These are phyloP conservation scores for Drosophila guanche DNA, from an alignment of 1,140 invertebrate species.

Conservation along the genomic window DNA sequence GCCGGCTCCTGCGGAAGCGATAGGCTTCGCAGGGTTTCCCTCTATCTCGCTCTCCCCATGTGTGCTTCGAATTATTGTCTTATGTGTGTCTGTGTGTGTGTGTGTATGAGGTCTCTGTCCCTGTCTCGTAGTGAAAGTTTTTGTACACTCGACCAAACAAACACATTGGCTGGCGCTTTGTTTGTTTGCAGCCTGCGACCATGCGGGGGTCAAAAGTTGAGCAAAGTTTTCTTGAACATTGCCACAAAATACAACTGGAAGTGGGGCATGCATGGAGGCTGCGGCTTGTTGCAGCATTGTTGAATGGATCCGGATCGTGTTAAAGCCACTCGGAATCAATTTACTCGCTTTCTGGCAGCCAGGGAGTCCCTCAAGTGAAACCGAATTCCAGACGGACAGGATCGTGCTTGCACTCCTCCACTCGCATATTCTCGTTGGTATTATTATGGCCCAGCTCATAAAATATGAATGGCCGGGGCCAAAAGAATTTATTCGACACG, in stretches of 20 bases:
- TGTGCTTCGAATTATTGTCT: conserved; percentile 81
- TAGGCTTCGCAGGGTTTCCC: no score
- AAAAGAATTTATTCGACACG: conserved; percentile 47
- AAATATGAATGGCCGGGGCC: conserved; percentile 56
- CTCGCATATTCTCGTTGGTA: conserved; percentile 46
- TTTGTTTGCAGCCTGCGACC: conserved; percentile 46
- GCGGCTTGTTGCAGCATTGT: conserved; percentile 54
- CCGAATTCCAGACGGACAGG: no score
- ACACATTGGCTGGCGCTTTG: conserved; percentile 48
- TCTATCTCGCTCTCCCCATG: conserved; percentile 3
- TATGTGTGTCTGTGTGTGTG: conserved; percentile 54
- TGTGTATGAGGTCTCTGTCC: conserved; percentile 80
- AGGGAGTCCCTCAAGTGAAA: background rate
- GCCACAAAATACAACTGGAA: conserved; percentile 52
- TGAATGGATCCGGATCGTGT: conserved; percentile 17
- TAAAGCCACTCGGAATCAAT: conserved; percentile 33
- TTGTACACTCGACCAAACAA: conserved; percentile 24
- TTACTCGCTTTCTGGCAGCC: conserved; percentile 18
- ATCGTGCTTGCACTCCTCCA: background rate
- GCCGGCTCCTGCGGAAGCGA: background rate
- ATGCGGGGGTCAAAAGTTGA: conserved; percentile 55
- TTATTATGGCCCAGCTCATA: conserved; percentile 49
- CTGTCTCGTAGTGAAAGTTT: conserved; percentile 74
- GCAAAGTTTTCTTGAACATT: conserved; percentile 68
- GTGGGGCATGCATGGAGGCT: conserved; percentile 22